These are phyloP conservation scores for Calameuta pallipes DNA, from an alignment of 2,888 invertebrate species.

Conservation along the genomic window DNA sequence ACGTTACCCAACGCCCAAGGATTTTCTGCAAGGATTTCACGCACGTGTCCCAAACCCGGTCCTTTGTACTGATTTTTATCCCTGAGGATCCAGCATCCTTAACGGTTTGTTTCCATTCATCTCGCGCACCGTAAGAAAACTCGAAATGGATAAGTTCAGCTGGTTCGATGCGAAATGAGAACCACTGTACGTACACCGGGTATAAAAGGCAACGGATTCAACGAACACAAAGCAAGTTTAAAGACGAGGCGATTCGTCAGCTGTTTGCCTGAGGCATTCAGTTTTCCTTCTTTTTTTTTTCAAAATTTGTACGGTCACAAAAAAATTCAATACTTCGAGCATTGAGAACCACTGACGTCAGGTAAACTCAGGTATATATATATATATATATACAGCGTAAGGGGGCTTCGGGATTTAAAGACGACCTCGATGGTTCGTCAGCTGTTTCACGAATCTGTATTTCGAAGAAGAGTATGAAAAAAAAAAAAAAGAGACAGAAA, in stretches of 20 bases:
- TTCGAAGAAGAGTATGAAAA: slow-evolving; percentile 16
- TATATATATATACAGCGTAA: not conserved
- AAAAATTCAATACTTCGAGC: not conserved
- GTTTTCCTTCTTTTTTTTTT: not conserved
- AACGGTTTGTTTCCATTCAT: not conserved
- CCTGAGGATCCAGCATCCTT: not conserved
- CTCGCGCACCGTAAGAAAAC: not conserved
- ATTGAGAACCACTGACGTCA: not conserved
- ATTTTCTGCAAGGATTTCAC: not conserved
- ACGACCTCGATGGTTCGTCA: slow-evolving; percentile 21
- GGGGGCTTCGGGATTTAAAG: not conserved
- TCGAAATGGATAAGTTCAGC: not conserved
- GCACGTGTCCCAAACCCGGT: not conserved
- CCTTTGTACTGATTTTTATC: not conserved
- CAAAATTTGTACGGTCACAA: not conserved
- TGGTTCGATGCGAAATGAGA: not conserved
- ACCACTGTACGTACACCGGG: not conserved
- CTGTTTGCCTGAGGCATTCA: not conserved
- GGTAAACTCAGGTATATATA: not conserved
- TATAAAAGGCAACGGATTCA: not conserved
- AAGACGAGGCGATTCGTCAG: not conserved
- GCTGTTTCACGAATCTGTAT: slow-evolving; percentile 27
- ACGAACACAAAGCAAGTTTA: not conserved
- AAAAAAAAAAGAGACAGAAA: slow-evolving; percentile 24
- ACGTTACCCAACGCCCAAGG: not conserved